Conservation (phyloP, 23 tunicate species). For the Styela plicata region DNA sequence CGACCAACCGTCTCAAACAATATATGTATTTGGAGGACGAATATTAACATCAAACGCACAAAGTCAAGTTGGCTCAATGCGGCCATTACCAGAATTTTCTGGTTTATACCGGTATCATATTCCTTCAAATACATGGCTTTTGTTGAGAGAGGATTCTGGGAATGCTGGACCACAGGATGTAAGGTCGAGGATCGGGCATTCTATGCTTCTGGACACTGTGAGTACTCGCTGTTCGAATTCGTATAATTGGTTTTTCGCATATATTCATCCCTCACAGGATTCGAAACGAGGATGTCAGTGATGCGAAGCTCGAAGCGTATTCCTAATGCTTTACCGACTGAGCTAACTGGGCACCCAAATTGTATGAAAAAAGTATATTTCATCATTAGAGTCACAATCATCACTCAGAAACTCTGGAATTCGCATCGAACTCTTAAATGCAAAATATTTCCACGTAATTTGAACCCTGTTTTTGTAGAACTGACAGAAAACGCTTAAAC, state of each 20-base stretch:
- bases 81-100: constrained; percentile 72
- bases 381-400: no score
- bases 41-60: constrained; percentile 28
- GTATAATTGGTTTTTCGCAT: no score
- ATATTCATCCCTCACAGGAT: background rate
- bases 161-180: constrained; percentile 92
- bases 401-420: no score
- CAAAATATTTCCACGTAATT: no score
- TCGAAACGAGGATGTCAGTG: background rate
- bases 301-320: background rate
- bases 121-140: constrained; percentile 42
- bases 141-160: constrained; percentile 86
- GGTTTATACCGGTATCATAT: constrained; percentile 82
- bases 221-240: background rate
- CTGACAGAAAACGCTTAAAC: no score
- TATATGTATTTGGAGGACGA: constrained; percentile 86
- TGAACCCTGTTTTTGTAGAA: no score
- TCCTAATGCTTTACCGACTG: no score
- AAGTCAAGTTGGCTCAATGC: constrained; percentile 19
- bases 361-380: no score
- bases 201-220: constrained; percentile 73
- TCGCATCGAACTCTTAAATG: no score
- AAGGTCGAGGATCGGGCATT: constrained; percentile 81
- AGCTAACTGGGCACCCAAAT: no score
- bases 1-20: constrained; percentile 52